Conservation (phyloP, 1,140 invertebrate genomes). For the Drosophila tani region DNA sequence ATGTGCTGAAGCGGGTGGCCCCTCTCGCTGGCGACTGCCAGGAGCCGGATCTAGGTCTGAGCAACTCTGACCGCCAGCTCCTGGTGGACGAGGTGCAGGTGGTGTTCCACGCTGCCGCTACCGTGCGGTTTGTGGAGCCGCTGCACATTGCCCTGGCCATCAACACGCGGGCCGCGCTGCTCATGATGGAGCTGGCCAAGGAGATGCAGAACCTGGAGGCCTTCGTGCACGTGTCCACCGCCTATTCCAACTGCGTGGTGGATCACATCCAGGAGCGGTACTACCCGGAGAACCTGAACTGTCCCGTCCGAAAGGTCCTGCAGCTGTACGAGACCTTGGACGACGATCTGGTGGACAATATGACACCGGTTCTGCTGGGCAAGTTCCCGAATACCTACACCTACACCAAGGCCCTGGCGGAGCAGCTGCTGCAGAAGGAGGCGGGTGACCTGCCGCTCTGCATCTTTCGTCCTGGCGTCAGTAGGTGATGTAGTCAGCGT, state of each 20-base stretch:
- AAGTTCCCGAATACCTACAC: constrained; percentile 94
- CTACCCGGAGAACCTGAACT: constrained; percentile 88
- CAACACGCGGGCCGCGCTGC: constrained; percentile 87
- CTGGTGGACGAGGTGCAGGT: constrained; percentile 86
- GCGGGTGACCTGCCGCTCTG: constrained; percentile 89
- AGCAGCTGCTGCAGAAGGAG: constrained; percentile 89
- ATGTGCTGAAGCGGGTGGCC: constrained; percentile 31
- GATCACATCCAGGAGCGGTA: constrained; percentile 88
- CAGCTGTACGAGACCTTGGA: constrained; percentile 85
- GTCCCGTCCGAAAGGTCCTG: constrained; percentile 89
- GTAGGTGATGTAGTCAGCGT: constrained; percentile 84
- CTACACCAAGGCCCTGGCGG: constrained; percentile 93
- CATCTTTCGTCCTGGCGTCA: constrained; percentile 90
- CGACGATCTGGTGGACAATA: constrained; percentile 87
- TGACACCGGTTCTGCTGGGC: constrained; percentile 89
- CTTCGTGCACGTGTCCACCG: constrained; percentile 90
- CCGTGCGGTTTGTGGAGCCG: constrained; percentile 92
- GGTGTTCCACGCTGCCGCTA: constrained; percentile 94
- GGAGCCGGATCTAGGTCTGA: constrained; percentile 89
- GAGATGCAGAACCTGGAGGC: constrained; percentile 89
- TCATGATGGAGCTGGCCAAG: constrained; percentile 86
- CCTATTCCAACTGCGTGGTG: constrained; percentile 89
- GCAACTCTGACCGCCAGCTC: constrained; percentile 85
- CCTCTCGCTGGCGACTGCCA: constrained; percentile 87
- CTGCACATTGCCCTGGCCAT: constrained; percentile 87